Evolutionary conservation across 2,113 vertebrate genomes (phyloP).

Genomic region (Vicugna pacos): DNA sequence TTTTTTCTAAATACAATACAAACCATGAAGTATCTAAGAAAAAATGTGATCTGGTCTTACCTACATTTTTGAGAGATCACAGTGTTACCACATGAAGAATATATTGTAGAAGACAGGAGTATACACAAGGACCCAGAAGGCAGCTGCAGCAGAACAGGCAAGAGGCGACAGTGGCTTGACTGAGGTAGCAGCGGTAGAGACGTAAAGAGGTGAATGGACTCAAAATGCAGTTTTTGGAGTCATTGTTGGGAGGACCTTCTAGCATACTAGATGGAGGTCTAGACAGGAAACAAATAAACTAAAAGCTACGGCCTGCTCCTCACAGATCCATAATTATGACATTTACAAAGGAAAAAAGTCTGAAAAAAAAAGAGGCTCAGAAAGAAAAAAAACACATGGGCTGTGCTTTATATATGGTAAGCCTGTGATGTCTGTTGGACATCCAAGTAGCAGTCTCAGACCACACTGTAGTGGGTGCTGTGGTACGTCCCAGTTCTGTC

Average conservation of each 20-base stretch:
- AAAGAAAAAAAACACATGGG: not conserved
- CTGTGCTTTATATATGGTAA: not conserved
- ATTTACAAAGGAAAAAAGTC: not conserved
- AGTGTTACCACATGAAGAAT: not conserved
- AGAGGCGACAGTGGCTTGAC: not conserved
- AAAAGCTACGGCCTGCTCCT: not conserved
- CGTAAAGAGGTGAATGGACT: not conserved
- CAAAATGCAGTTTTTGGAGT: not conserved
- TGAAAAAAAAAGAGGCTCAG: not conserved
- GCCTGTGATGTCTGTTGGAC: not conserved
- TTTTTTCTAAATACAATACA: not conserved
- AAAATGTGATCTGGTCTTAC: not conserved
- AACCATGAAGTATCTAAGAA: not conserved
- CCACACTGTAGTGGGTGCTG: not conserved
- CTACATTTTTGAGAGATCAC: not conserved
- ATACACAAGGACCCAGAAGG: not conserved
- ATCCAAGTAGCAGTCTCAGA: not conserved
- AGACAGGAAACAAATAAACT: not conserved
- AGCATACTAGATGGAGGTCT: not conserved
- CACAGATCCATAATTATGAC: not conserved
- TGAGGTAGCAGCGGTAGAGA: not conserved
- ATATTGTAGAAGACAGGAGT: not conserved
- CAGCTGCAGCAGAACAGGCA: not conserved
- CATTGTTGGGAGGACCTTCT: not conserved
- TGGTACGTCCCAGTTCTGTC: not conserved